A percentile compares a stretch with the other conserved stretches of the same genome.
Evolutionary conservation across 1,140 invertebrate genomes (phyloP).

Genomic region (Plodia interpunctella): DNA sequence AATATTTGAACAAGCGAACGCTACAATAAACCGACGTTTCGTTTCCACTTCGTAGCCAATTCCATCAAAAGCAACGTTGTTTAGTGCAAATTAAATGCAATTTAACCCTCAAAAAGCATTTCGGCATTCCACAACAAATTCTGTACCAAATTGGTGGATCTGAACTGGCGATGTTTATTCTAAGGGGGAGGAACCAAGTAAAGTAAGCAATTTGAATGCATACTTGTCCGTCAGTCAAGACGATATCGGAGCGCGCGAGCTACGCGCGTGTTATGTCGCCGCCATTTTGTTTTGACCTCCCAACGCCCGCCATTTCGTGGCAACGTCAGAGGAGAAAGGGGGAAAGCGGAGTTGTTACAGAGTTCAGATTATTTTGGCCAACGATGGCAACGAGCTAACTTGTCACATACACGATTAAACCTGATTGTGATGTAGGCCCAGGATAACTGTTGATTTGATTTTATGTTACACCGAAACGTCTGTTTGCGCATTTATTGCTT

Average conservation of each 20-base stretch:
- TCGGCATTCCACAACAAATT: conserved; percentile 70
- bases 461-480: conserved; percentile 72
- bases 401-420: conserved; percentile 74
- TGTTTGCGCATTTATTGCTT: conserved; percentile 73
- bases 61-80: conserved; percentile 55
- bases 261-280: conserved; percentile 45
- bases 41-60: conserved; percentile 30
- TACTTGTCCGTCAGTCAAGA: conserved; percentile 82
- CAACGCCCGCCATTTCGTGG: conserved; percentile 18
- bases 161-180: conserved; percentile 63
- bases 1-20: background rate
- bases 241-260: conserved; percentile 75
- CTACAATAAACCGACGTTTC: conserved; percentile 5
- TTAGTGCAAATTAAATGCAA: conserved; percentile 72
- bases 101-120: conserved; percentile 67
- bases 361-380: conserved; percentile 33
- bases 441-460: conserved; percentile 76
- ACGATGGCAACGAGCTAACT: conserved; percentile 59
- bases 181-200: conserved; percentile 60
- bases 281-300: conserved; percentile 32
- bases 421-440: conserved; percentile 75
- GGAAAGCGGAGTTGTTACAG: background rate
- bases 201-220: conserved; percentile 84
- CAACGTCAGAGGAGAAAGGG: conserved; percentile 15
- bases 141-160: conserved; percentile 66